These are phyloP conservation scores for Tineola bisselliella DNA, from an alignment of 2,888 invertebrate genomes.

Conservation along the genomic window DNA sequence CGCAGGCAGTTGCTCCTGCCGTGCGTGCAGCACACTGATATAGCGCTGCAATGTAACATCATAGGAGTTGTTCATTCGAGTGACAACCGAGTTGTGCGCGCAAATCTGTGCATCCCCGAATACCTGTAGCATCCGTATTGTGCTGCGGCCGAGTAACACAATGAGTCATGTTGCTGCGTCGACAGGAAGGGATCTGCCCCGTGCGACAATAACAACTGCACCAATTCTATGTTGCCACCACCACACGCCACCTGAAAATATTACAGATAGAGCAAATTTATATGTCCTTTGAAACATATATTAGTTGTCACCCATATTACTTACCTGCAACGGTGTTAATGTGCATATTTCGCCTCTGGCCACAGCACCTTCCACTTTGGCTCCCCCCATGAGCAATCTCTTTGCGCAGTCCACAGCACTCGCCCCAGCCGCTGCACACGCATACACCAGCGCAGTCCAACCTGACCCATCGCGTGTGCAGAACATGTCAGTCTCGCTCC, in stretches of 20 bases:
- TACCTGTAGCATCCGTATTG: constrained; percentile 87
- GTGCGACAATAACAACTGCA: constrained; percentile 80
- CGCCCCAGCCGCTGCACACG: constrained; percentile 43
- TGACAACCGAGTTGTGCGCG: no score
- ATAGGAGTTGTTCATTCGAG: no score
- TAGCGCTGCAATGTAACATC: constrained; percentile 76
- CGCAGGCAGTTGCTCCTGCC: constrained; percentile 83
- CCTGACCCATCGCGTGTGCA: no score
- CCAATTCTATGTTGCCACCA: constrained; percentile 81
- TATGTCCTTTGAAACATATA: no score
- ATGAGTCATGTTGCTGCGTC: constrained; percentile 82
- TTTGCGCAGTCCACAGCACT: constrained; percentile 71
- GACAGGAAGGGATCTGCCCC: constrained; percentile 90
- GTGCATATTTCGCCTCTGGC: constrained; percentile 84
- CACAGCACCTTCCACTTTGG: constrained; percentile 87
- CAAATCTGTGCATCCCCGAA: no score
- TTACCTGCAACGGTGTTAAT: constrained; percentile 85
- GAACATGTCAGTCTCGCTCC: no score
- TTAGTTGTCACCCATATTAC: no score
- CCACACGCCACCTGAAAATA: constrained; percentile 75
- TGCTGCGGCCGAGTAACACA: constrained; percentile 87
- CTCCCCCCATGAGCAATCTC: constrained; percentile 81
- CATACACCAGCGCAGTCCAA: constrained; percentile 91
- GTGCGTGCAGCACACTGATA: constrained; percentile 90
- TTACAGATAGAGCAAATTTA: no score